Evolutionary conservation across 2,888 invertebrate species (phyloP).

Genomic region (Galerucella calmariensis): DNA sequence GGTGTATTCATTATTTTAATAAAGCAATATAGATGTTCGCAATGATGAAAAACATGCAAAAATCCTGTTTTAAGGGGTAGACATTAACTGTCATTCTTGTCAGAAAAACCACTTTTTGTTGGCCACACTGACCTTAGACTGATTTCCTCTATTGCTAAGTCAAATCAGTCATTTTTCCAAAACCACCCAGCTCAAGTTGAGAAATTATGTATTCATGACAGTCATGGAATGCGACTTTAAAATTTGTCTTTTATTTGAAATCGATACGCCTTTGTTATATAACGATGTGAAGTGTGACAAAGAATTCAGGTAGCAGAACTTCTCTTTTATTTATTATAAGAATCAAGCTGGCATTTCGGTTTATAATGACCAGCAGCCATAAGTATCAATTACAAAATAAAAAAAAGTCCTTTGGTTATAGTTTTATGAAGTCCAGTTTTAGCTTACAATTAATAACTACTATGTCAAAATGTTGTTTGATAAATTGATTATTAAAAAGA

Average conservation of each 20-base stretch:
- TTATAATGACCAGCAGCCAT: background rate
- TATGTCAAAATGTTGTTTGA: too few species aligned
- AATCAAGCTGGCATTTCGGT: conserved; percentile 1
- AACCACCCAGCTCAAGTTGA: background rate
- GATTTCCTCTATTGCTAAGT: background rate
- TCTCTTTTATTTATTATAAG: conserved; percentile 8
- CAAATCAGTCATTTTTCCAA: background rate
- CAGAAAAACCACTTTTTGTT: too few species aligned
- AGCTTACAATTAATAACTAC: too few species aligned
- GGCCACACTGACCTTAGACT: too few species aligned
- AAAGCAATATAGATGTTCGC: too few species aligned
- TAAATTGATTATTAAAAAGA: too few species aligned
- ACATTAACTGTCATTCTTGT: too few species aligned
- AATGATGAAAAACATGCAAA: too few species aligned
- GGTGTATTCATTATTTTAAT: too few species aligned
- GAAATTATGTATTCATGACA: background rate
- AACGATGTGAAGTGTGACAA: conserved; percentile 6
- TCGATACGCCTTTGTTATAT: background rate
- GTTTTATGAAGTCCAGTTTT: background rate
- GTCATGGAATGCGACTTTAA: background rate
- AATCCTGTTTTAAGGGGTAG: too few species aligned
- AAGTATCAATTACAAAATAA: conserved; percentile 1
- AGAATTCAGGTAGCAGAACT: conserved; percentile 21
- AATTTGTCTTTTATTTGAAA: background rate
- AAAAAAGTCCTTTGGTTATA: background rate